A percentile compares a stretch with the other conserved stretches of the same genome.
These are phyloP conservation scores for Helicoverpa zea DNA, from an alignment of 1,140 invertebrate genomes.

Conservation along the genomic window DNA sequence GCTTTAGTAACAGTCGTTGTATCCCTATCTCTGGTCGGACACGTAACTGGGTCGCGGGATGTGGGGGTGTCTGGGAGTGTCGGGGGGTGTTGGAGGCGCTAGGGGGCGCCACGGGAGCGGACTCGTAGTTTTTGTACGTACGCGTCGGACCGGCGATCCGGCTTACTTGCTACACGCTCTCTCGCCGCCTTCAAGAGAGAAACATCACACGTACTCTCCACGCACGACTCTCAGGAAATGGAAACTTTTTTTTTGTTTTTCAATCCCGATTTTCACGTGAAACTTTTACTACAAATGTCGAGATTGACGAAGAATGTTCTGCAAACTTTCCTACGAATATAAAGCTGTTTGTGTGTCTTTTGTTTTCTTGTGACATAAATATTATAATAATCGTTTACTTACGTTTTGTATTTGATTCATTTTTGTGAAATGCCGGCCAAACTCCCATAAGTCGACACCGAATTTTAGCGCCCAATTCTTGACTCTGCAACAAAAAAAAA, in stretches of 20 bases:
- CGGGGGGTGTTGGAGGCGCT: constrained; percentile 48
- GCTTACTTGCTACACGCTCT: constrained; percentile 64
- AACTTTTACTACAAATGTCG: constrained; percentile 30
- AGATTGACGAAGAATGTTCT: neutral
- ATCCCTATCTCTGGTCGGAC: constrained; percentile 46
- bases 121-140: constrained; percentile 75
- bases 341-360: neutral
- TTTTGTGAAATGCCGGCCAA: constrained; percentile 94
- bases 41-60: constrained; percentile 68
- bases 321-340: neutral
- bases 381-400: constrained; percentile 79
- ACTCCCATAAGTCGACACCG: constrained; percentile 95
- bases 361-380: neutral
- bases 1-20: constrained; percentile 36
- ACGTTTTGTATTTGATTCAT: constrained; percentile 95
- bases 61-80: constrained; percentile 49
- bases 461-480: constrained; percentile 96
- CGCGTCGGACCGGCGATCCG: constrained; percentile 71
- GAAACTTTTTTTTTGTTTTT: constrained; percentile 40
- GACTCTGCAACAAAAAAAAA: constrained; percentile 90
- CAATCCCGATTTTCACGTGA: constrained; percentile 4
- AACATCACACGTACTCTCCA: constrained; percentile 53
- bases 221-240: constrained; percentile 38
- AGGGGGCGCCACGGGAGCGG: constrained; percentile 54
- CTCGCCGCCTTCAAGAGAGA: constrained; percentile 51